Evolutionary conservation across 2,113 vertebrate species (phyloP), one percentile per base, ranked within the genome.

Genomic region (Xenopus borealis): DNA sequence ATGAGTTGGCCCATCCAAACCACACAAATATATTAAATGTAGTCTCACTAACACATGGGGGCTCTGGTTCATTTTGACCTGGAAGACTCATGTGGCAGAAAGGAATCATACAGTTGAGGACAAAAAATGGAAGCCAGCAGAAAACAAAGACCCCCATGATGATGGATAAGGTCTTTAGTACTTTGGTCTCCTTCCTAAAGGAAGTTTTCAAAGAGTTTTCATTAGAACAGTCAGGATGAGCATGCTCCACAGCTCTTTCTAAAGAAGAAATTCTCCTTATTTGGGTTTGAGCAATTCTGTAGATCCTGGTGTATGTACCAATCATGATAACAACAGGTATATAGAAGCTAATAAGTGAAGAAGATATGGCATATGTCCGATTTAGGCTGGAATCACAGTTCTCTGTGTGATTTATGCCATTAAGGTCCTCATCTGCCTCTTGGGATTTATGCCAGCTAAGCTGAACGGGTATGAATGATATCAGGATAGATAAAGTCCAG

Each of bases 1-100:
- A 92, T 1, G 93, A 95, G 76, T 93, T 94, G 72, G 92, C 90
- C 93, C 92, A 92, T 44, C 90, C 92, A 79, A 92, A 91, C 93
- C 92, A 95, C 33, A 91, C 90, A 7, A 93, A 94, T 81, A 94
- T 78, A 8, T 86, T 92, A 82, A 94, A 93, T 27, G 88, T 90
- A 23, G 88, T 90, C 80, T 91, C 87, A 83, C 87, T 82, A 61
- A 94, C 68, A 1, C 92, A 94, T 44, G 81, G 80, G 33, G 33
- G 33, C 33, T 40, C 33, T 33, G 66, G 58, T 9, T 69, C 69
- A 40, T 13, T 57, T 7, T 72, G 77, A 19, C 13, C 80, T 7
- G 79, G 59, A 0, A 1, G n/a, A 30, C 57, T 17, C 0, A 19
- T 47, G 12, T 82, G 84, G 52, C 93, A 95, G 83, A 95, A 94